Percentiles rank a stretch among this genome's conserved stretches.
phyloP scores from a whole-genome alignment of 2,888 invertebrate genomes.

The Ischnus inquisitorius region DNA sequence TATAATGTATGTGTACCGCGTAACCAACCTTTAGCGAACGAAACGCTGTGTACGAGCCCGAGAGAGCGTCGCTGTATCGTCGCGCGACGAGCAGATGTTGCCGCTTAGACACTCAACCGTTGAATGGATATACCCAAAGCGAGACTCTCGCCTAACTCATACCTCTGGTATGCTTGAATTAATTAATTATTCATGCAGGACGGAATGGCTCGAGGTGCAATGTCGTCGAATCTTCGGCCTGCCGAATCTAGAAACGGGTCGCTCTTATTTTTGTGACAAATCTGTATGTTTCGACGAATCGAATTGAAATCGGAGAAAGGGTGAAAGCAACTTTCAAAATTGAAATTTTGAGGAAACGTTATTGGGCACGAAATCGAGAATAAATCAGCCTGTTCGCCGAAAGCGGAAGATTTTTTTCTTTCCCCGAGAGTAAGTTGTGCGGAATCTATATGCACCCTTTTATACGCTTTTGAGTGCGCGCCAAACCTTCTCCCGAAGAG shows the following conservation, averaged over 20 bases:
- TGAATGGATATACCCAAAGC: conserved; percentile 26
- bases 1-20: conserved; percentile 10
- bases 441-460: not conserved
- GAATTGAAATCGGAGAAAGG: not conserved
- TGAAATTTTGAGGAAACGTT: not conserved
- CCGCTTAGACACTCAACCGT: conserved; percentile 43
- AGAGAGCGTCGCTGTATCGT: conserved; percentile 1
- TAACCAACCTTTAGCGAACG: conserved; percentile 1
- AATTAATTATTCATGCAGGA: conserved; percentile 55
- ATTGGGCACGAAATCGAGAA: not conserved
- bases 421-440: not conserved
- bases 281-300: not conserved
- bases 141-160: conserved; percentile 24
- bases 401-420: not conserved
- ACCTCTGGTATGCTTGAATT: conserved; percentile 32
- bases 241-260: not conserved
- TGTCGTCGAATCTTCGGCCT: not conserved
- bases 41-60: not conserved
- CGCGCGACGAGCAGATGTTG: conserved; percentile 57
- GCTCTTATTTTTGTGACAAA: not conserved
- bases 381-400: not conserved
- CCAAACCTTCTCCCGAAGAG: not conserved
- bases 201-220: not conserved
- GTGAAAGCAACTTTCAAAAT: not conserved
- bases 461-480: not conserved